Evolutionary conservation across 2,888 invertebrate species (phyloP).

Genomic region (Lydus trimaculatus): DNA sequence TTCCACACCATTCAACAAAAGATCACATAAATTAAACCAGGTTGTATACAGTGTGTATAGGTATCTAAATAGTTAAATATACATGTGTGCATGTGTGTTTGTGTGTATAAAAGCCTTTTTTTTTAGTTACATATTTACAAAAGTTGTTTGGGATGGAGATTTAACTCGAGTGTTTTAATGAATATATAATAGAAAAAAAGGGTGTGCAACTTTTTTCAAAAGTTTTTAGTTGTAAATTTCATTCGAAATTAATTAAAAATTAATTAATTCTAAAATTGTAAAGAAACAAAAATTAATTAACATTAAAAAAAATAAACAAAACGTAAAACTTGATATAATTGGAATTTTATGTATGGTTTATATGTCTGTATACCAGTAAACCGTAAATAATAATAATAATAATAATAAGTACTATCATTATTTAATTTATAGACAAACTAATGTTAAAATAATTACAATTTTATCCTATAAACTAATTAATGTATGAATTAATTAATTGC

Average conservation of each 20-base stretch:
- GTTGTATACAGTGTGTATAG: neutral
- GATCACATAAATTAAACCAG: neutral
- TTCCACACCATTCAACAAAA: conserved; percentile 4
- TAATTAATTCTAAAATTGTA: neutral
- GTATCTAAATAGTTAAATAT: neutral
- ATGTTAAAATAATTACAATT: neutral
- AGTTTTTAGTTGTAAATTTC: neutral
- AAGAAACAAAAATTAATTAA: neutral
- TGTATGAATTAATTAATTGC: neutral
- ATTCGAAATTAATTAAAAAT: neutral
- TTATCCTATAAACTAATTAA: neutral
- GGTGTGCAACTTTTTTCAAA: neutral
- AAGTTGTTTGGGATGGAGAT: neutral
- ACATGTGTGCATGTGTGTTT: neutral
- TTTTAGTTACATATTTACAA: neutral
- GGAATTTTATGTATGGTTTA: neutral
- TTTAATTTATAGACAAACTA: neutral
- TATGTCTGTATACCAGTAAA: too few species aligned
- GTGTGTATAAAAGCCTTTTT: neutral
- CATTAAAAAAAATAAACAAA: neutral
- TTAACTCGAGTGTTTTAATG: neutral
- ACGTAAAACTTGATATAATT: neutral
- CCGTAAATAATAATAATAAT: too few species aligned
- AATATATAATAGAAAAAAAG: conserved; percentile 1
- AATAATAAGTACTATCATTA: neutral